These are phyloP conservation scores for Drosophila testacea DNA, from an alignment of 2,888 invertebrate genomes.

Conservation along the genomic window DNA sequence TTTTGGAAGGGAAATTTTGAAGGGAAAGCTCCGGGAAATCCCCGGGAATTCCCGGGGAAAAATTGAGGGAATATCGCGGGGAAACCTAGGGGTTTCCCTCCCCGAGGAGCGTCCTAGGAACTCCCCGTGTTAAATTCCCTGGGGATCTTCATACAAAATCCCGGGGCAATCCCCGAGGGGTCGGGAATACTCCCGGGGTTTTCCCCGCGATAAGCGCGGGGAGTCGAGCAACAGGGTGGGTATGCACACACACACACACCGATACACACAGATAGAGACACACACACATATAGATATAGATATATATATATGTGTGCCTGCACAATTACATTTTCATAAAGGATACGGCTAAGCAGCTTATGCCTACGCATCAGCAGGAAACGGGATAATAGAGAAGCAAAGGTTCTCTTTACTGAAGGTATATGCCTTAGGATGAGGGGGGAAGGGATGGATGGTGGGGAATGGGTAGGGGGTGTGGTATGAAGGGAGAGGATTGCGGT, in stretches of 20 bases:
- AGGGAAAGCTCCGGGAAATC: no score
- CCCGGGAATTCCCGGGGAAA: no score
- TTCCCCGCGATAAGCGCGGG: no score
- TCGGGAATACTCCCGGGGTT: no score
- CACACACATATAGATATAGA: background rate
- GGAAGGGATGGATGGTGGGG: background rate
- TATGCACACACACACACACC: conserved; percentile 9
- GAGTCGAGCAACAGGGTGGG: no score
- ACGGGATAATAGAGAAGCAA: conserved; percentile 23
- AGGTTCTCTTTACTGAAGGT: background rate
- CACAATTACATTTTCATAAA: conserved; percentile 75
- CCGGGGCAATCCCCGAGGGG: no score
- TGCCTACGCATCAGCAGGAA: conserved; percentile 49
- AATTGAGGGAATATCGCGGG: no score
- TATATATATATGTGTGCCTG: conserved; percentile 30
- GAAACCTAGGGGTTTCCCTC: no score
- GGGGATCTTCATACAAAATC: no score
- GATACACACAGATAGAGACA: conserved; percentile 1
- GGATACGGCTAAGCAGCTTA: conserved; percentile 78
- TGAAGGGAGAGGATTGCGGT: conserved; percentile 48
- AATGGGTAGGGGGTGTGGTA: background rate
- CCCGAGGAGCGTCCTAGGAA: no score
- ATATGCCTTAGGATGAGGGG: conserved; percentile 1
- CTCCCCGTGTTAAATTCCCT: no score
- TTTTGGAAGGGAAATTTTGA: no score